Conservation (phyloP, 92 coral and sea anemone species). For the Epizoanthus scotinus region DNA sequence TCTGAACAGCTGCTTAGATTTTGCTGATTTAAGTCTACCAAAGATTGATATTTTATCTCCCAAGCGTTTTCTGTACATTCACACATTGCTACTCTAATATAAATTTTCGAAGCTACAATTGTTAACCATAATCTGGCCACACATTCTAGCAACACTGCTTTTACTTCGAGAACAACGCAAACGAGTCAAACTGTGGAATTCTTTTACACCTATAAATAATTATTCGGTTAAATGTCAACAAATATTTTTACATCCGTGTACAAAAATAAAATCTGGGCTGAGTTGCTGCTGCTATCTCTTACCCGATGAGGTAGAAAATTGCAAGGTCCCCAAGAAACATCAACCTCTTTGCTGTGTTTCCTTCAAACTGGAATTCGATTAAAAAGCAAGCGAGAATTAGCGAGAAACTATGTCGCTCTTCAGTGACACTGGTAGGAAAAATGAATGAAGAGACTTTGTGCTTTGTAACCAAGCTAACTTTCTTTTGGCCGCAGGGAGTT, state of each 20-base stretch:
- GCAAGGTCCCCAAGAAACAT: neutral
- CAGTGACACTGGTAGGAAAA: neutral
- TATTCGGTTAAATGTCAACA: slow-evolving; percentile 25
- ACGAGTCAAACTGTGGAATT: neutral
- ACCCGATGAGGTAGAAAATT: neutral
- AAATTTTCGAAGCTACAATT: too few species aligned
- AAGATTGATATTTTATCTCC: too few species aligned
- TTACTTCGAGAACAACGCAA: neutral
- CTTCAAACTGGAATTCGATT: neutral
- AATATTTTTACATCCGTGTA: slow-evolving; percentile 19
- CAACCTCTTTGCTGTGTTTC: neutral
- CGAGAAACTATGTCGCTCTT: neutral
- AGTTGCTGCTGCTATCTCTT: neutral
- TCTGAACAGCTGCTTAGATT: too few species aligned
- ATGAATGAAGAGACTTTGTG: slow-evolving; percentile 1
- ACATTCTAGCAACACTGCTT: neutral
- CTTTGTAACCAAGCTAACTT: slow-evolving; percentile 33
- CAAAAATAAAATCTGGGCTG: slow-evolving; percentile 8
- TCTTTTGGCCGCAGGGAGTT: slow-evolving; percentile 15
- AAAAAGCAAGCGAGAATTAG: neutral
- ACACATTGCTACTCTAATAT: too few species aligned
- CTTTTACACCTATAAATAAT: neutral
- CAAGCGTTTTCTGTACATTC: too few species aligned
- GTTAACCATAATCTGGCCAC: too few species aligned
- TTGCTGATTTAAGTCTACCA: too few species aligned